Evolutionary conservation across 2,113 vertebrate species (phyloP), one percentile per base, ranked within the genome.

Genomic region (Heterochromis multidens): DNA sequence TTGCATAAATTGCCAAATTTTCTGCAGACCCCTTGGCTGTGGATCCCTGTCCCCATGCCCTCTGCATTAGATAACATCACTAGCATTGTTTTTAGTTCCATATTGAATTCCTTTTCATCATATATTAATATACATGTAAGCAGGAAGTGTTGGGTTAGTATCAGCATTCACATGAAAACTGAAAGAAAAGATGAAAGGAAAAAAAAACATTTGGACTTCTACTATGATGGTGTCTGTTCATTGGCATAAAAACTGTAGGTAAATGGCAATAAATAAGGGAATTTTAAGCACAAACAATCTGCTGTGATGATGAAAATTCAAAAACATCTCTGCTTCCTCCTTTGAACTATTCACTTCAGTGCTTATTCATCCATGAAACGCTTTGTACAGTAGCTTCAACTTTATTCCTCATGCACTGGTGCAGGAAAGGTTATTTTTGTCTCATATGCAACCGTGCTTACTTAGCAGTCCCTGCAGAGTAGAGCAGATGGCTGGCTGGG

Each of bases 391-490:
- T 19, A 13, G 3, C 60, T 63, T 46, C 19, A 58, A 43, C 57
- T 80, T 84, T 10, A 29, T 78, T 86, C 23, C 78, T 74, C 21
- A 31, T 57, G 43, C 43, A 25, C 46, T 77, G 37, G 29, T 80
- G 13, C 54, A 86, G 52, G 77, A 61, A 80, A 65, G 37, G 12
- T 79, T 88, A 78, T 80, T 87, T 35, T 81, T 35, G 63, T 60
- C 63, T 65, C 7, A 1, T 56, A 46, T 79, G 21, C 17, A 14
- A 31, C 59, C 5, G 2, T 83, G 77, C 86, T 81, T 83, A 62
- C 76, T 86, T 78, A 82, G 83, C 85, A 88, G 57, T 88, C 78
- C 58, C 58, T 88, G 67, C 79, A 81, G 86, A 56, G 43, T 52
- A 49, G 25, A 81, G 61, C 87, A 82, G 81, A 84, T 84, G 89